Base-by-base conservation (phyloP, 2,888 invertebrate genomes). In the Eumerus sabulonum region DNA sequence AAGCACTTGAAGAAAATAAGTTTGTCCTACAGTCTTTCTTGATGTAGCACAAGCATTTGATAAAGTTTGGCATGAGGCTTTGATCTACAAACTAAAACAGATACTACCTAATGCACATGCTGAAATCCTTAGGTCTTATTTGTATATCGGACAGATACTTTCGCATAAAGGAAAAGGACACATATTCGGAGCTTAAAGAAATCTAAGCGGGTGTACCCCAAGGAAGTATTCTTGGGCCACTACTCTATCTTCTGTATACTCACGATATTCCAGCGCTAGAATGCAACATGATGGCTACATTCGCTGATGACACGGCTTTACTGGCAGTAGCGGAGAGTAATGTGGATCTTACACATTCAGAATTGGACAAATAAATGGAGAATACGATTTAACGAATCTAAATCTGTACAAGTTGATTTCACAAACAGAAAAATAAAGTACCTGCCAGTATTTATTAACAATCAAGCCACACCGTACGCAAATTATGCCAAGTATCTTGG, bases 331-430 rank as follows among this genome's bases (percentile, higher is more conserved):
- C 9, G 45, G 14, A 40, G 9, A 40, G 40, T 11, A 40, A n/a
- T 40, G n/a, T 40, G 40, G 40, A 40, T 50, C 4, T 50, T 27
- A 12, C 18, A 0, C 11, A 54, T 54, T 36, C 38, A 2, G 16
- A 54, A 38, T 54, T 36, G 54, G 38, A 9, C 54, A 12, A n/a
- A n/a, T 19, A 50, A 50, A 50, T 50, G 50, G 35, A 11, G 50
- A 27, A 50, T 50, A 19, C 19, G 35, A 35, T 35, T 35, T 19
- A 50, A 50, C 50, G 35, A 50, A 50, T 27, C 50, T n/a, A 50
- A 50, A 54, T 54, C 54, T 7, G 38, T 54, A 38, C 54, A 36
- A 14, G 38, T 36, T 38, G 38, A 36, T 3, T 54, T 38, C 54
- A 54, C 54, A 38, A 54, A 36, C 17, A 54, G 12, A 54, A 19